These are phyloP conservation scores for Australoheros facetus DNA, from an alignment of 2,797 vertebrate genomes.

Conservation along the genomic window DNA sequence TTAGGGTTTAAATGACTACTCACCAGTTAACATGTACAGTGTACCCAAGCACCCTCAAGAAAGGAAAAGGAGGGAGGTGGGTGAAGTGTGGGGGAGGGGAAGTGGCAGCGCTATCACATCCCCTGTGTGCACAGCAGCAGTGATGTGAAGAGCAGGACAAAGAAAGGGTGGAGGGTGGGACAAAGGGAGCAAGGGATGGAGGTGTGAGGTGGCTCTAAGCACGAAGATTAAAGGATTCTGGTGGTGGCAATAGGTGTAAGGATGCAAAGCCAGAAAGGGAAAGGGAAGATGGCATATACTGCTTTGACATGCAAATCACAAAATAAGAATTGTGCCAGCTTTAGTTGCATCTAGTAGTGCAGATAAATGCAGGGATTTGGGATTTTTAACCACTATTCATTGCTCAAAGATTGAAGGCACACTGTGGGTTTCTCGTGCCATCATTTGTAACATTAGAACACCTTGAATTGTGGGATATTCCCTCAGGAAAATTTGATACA, in stretches of 20 bases:
- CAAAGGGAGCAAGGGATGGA: slow-evolving; percentile 48
- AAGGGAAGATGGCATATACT: background rate
- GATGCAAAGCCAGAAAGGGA: background rate
- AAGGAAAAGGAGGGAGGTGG: slow-evolving; percentile 21
- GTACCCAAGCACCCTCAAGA: slow-evolving; percentile 53
- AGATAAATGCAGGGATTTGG: background rate
- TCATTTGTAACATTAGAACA: background rate
- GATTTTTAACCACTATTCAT: background rate
- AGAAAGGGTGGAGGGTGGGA: slow-evolving; percentile 61
- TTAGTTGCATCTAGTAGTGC: background rate
- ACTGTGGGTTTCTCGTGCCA: background rate
- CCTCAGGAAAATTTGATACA: background rate
- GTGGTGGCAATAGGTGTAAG: slow-evolving; percentile 20
- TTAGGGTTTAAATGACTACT: slow-evolving; percentile 15
- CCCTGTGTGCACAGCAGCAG: slow-evolving; percentile 39
- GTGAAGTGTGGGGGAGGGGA: slow-evolving; percentile 51
- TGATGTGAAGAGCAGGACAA: slow-evolving; percentile 74
- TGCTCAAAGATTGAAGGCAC: background rate
- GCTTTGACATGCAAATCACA: slow-evolving; percentile 5
- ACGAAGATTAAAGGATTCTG: slow-evolving; percentile 17
- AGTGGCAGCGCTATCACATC: slow-evolving; percentile 53
- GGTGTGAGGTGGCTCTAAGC: slow-evolving; percentile 20
- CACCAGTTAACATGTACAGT: slow-evolving; percentile 38
- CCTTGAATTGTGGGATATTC: background rate
- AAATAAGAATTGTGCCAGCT: background rate